phyloP scores from a whole-genome alignment of 2,888 invertebrate genomes.

The Torymus texanus region DNA sequence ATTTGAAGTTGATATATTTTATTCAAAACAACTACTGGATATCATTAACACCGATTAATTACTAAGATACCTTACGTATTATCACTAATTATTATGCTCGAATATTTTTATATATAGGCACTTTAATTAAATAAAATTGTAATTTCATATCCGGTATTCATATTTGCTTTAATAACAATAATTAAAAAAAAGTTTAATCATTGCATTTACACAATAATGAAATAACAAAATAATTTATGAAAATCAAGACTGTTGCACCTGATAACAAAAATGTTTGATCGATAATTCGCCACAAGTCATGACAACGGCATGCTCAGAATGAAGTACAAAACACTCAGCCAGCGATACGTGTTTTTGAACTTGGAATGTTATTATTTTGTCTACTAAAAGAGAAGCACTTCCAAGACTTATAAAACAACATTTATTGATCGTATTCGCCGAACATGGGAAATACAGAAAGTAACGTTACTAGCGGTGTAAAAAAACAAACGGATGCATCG shows the following conservation, averaged over 20 bases:
- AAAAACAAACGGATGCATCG: constrained; percentile 93
- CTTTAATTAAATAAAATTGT: too few species aligned
- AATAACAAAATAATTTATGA: too few species aligned
- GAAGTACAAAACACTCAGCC: neutral
- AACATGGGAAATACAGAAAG: constrained; percentile 89
- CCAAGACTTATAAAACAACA: neutral
- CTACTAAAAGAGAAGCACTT: neutral
- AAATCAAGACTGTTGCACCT: neutral
- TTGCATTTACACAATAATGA: too few species aligned
- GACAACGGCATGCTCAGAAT: constrained; percentile 41
- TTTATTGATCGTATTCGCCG: constrained; percentile 8
- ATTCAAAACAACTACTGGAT: too few species aligned
- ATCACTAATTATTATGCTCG: too few species aligned
- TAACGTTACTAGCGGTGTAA: constrained; percentile 94
- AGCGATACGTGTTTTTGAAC: constrained; percentile 1
- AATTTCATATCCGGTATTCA: too few species aligned
- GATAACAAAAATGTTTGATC: constrained; percentile 45
- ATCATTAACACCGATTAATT: too few species aligned
- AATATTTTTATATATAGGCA: too few species aligned
- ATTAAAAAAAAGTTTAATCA: too few species aligned
- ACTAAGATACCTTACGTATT: too few species aligned
- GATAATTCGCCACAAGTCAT: constrained; percentile 49
- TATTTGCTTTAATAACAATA: too few species aligned
- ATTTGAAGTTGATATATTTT: too few species aligned
- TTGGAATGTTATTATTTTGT: constrained; percentile 7